These are phyloP conservation scores for Ylistrum balloti DNA, from an alignment of 1,140 invertebrate species.

Conservation along the genomic window DNA sequence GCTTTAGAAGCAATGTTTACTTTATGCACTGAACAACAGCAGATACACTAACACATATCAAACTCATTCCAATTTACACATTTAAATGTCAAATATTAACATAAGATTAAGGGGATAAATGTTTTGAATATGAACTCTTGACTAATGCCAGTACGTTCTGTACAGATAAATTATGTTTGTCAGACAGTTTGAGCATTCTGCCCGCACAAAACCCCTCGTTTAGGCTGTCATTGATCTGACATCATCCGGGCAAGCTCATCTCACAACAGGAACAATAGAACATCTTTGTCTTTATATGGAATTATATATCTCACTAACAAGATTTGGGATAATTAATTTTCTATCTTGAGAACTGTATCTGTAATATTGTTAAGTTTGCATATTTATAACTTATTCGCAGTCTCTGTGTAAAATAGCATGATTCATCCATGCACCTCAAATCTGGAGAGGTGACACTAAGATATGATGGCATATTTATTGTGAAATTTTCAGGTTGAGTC, in stretches of 20 bases:
- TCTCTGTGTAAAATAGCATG: neutral
- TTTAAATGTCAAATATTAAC: conserved; percentile 15
- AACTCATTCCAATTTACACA: neutral
- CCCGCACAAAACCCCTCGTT: neutral
- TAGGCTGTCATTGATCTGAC: neutral
- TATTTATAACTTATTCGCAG: conserved; percentile 12
- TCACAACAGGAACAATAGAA: neutral
- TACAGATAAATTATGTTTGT: conserved; percentile 26
- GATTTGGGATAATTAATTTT: neutral
- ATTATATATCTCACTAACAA: neutral
- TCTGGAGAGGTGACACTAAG: neutral
- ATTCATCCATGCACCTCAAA: neutral
- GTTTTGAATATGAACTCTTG: neutral
- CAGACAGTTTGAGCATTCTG: neutral
- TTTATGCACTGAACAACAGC: too few relatives aligned
- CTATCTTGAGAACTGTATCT: neutral
- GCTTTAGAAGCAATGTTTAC: neutral
- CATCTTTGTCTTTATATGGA: neutral
- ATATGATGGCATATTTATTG: neutral
- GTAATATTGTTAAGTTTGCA: neutral
- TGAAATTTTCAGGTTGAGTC: neutral
- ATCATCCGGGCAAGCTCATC: too few relatives aligned
- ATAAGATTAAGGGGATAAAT: neutral
- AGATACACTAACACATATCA: neutral
- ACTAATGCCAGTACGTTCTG: neutral